Conservation (phyloP, 2,113 vertebrate species). For the Coryphaenoides rupestris region DNA sequence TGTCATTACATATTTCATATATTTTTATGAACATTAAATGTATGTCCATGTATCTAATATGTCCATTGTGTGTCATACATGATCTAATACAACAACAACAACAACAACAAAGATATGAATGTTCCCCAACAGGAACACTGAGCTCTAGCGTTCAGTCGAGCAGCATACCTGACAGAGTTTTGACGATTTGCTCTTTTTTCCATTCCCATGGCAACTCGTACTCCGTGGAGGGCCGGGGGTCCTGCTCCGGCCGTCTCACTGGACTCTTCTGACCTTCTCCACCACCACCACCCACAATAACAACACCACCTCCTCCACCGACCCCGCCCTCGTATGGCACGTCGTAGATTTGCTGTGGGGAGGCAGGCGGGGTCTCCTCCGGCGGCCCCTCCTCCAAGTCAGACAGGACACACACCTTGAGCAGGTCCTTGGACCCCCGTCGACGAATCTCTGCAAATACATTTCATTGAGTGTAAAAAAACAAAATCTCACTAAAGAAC, state of each 20-base stretch:
- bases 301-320: constrained; percentile 32
- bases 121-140: too few relatives aligned
- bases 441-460: constrained; percentile 74
- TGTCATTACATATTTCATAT: too few relatives aligned
- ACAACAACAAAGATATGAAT: too few relatives aligned
- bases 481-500: neutral
- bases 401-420: constrained; percentile 76
- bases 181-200: constrained; percentile 85
- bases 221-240: constrained; percentile 73
- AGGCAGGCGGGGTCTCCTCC: constrained; percentile 43
- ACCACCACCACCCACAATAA: too few relatives aligned
- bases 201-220: constrained; percentile 90
- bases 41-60: too few relatives aligned
- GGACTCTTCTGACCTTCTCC: constrained; percentile 8
- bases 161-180: constrained; percentile 82
- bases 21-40: too few relatives aligned
- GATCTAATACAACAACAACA: too few relatives aligned
- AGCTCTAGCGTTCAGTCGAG: neutral
- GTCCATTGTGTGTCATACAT: too few relatives aligned
- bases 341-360: constrained; percentile 75
- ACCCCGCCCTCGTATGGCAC: constrained; percentile 64
- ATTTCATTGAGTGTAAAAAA: too few relatives aligned
- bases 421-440: constrained; percentile 83
- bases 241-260: constrained; percentile 62
- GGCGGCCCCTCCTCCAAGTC: constrained; percentile 54